Conservation (phyloP, 2,113 vertebrate species). For the Tonatia bakeri region DNA sequence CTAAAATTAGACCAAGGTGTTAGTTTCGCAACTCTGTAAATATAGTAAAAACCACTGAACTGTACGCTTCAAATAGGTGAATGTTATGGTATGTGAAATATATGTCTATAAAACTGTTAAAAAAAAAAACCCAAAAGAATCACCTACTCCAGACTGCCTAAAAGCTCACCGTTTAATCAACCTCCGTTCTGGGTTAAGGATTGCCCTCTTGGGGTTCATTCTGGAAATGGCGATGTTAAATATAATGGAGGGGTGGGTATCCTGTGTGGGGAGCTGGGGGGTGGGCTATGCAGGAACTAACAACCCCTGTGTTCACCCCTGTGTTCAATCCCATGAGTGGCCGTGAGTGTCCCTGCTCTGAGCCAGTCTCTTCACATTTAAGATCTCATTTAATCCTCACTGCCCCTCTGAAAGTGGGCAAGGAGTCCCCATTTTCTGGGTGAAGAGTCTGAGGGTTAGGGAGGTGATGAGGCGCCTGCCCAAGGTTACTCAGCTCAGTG, state of each 20-base stretch:
- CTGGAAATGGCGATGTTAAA: neutral
- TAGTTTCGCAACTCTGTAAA: neutral
- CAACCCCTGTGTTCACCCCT: neutral
- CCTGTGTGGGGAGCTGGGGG: rapidly evolving
- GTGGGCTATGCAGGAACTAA: too few species aligned
- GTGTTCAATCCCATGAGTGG: neutral
- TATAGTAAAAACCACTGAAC: neutral
- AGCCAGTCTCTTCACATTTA: neutral
- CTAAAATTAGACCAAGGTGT: neutral
- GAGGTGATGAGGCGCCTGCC: neutral
- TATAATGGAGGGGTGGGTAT: neutral
- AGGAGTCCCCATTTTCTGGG: neutral
- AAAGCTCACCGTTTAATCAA: neutral
- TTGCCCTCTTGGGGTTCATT: neutral
- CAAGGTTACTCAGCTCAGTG: neutral
- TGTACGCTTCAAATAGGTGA: neutral
- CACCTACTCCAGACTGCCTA: neutral
- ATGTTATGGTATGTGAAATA: neutral
- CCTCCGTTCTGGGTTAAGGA: neutral
- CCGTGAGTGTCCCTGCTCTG: neutral
- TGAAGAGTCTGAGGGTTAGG: neutral
- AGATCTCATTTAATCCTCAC: neutral
- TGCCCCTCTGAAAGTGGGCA: neutral
- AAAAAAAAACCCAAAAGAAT: neutral
- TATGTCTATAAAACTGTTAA: neutral